Percentiles rank a stretch among this genome's conserved stretches.
These are phyloP conservation scores for Irena cyanogastra DNA, from an alignment of 2,113 vertebrate species.

Conservation along the genomic window DNA sequence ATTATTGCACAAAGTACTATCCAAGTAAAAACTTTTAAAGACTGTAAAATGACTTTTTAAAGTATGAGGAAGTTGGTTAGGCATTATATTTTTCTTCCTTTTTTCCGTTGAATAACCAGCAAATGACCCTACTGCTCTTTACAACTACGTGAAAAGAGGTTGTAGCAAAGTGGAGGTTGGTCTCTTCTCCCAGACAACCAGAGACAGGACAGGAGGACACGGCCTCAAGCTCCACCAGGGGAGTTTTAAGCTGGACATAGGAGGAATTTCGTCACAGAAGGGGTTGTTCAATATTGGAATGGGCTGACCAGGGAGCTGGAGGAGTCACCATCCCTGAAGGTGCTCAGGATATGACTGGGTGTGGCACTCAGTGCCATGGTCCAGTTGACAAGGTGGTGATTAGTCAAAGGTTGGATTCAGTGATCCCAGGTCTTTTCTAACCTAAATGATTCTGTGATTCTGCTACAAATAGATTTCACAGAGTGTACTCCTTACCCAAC, in stretches of 20 bases:
- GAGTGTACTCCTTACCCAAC: neutral
- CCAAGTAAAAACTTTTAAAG: neutral
- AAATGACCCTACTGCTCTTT: neutral
- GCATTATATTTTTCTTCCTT: neutral
- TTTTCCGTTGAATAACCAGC: neutral
- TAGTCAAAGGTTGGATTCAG: fast-evolving
- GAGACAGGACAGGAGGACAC: neutral
- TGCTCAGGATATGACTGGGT: neutral
- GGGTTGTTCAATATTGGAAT: neutral
- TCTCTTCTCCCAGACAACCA: neutral
- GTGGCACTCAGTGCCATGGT: neutral
- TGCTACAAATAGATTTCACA: neutral
- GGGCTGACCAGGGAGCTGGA: neutral
- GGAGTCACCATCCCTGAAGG: neutral
- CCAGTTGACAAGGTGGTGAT: neutral
- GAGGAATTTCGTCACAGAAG: neutral
- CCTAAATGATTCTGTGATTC: neutral
- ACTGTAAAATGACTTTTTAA: neutral
- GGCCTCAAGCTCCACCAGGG: neutral
- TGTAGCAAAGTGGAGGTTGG: too few relatives aligned
- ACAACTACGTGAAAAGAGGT: fast-evolving
- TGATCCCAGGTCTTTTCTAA: neutral
- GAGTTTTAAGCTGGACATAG: neutral
- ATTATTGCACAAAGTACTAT: neutral
- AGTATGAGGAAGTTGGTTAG: neutral